A percentile compares a stretch with the other conserved stretches of the same genome.
Evolutionary conservation across 2,888 invertebrate genomes (phyloP).

Genomic region (Idaea aversata): DNA sequence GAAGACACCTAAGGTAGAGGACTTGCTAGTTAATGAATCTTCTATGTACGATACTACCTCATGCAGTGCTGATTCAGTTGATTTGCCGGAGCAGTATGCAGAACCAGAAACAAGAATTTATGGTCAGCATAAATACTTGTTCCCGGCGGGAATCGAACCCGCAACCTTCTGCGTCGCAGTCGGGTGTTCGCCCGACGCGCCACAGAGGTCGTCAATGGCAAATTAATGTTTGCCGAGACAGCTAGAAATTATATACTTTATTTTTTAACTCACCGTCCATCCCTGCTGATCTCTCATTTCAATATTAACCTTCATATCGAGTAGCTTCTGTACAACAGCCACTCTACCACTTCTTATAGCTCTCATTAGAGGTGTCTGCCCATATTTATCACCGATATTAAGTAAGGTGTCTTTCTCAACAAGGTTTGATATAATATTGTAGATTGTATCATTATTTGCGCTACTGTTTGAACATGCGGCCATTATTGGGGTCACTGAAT

Average conservation of each 20-base stretch:
- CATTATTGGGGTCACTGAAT: slow-evolving; percentile 83
- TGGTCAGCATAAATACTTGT: no score
- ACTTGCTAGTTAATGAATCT: no score
- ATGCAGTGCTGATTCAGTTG: no score
- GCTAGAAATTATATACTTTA: not conserved
- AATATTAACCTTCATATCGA: slow-evolving; percentile 76
- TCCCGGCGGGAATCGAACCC: no score
- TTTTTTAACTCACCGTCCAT: slow-evolving; percentile 79
- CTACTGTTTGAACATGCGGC: slow-evolving; percentile 81
- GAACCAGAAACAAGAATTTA: no score
- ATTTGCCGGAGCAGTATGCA: no score
- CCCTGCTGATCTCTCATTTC: slow-evolving; percentile 81
- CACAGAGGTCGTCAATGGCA: no score
- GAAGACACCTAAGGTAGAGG: no score
- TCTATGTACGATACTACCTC: no score
- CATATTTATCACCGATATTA: slow-evolving; percentile 78
- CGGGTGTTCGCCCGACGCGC: no score
- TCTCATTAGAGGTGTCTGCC: slow-evolving; percentile 83
- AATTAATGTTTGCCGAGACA: not conserved
- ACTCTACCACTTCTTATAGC: slow-evolving; percentile 79
- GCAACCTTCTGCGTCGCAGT: no score
- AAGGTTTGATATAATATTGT: slow-evolving; percentile 71
- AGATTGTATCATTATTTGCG: slow-evolving; percentile 59
- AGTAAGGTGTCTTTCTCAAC: slow-evolving; percentile 75
- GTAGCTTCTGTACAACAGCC: slow-evolving; percentile 73